Percentiles rank a stretch among this genome's conserved stretches.
Evolutionary conservation across 2,113 vertebrate genomes (phyloP).

Genomic region (Oophaga pumilio): DNA sequence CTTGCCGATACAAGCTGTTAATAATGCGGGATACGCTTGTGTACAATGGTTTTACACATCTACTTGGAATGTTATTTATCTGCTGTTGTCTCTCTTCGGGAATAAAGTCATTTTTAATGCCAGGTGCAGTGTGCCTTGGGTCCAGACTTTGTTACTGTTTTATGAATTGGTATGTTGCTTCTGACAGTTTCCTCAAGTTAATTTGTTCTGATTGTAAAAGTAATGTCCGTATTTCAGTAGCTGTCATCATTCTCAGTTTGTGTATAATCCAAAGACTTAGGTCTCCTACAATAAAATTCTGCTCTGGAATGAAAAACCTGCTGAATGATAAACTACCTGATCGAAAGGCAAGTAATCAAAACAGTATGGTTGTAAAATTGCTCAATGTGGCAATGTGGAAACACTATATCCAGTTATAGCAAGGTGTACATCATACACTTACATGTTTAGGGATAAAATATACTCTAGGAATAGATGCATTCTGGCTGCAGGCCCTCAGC

Average conservation of each 20-base stretch:
- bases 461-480: background rate
- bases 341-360: constrained; percentile 10
- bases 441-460: background rate
- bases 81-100: constrained; percentile 1
- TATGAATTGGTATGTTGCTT: constrained; percentile 13
- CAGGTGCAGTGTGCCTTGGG: constrained; percentile 5
- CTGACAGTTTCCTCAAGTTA: constrained; percentile 1
- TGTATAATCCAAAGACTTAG: constrained; percentile 3
- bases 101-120: constrained; percentile 23
- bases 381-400: background rate
- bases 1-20: background rate
- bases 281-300: background rate
- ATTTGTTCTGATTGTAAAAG: constrained; percentile 28
- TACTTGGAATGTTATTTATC: background rate
- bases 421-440: background rate
- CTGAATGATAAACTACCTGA: background rate
- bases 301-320: background rate
- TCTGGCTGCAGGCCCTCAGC: no score
- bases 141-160: constrained; percentile 12
- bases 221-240: constrained; percentile 15
- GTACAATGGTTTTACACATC: background rate
- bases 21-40: background rate
- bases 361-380: background rate
- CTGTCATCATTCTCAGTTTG: constrained; percentile 17
- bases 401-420: background rate